phyloP scores from a whole-genome alignment of 2,113 vertebrate genomes.

The Salvelinus alpinus region DNA sequence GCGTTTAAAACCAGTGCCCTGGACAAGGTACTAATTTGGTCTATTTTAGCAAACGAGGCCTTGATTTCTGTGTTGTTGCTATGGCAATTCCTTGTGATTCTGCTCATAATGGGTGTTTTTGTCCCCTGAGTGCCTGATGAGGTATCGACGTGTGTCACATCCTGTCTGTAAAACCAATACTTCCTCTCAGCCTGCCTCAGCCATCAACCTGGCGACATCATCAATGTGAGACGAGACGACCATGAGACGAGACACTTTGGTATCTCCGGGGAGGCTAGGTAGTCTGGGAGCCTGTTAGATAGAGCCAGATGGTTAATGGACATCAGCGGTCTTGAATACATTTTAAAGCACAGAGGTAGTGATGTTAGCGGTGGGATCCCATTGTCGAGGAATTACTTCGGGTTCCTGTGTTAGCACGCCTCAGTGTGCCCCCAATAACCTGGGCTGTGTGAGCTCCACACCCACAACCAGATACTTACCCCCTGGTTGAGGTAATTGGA shows the following conservation, averaged over 20 bases:
- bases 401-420: slow-evolving; percentile 37
- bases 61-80: slow-evolving; percentile 27
- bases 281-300: slow-evolving; percentile 16
- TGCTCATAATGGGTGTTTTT: slow-evolving; percentile 28
- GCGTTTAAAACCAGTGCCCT: background rate
- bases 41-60: background rate
- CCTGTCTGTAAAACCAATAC: slow-evolving; percentile 14
- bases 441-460: slow-evolving; percentile 41
- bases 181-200: slow-evolving; percentile 8
- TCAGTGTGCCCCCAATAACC: slow-evolving; percentile 49
- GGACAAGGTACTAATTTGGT: slow-evolving; percentile 1
- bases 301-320: slow-evolving; percentile 50
- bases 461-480: slow-evolving; percentile 42
- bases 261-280: background rate
- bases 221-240: slow-evolving; percentile 20
- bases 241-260: slow-evolving; percentile 22
- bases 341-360: slow-evolving; percentile 53
- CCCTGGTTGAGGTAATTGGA: slow-evolving; percentile 56
- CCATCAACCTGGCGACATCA: slow-evolving; percentile 14
- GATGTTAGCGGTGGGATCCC: slow-evolving; percentile 25
- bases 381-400: slow-evolving; percentile 50
- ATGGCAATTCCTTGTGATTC: slow-evolving; percentile 22
- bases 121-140: slow-evolving; percentile 11
- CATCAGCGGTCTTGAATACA: slow-evolving; percentile 55
- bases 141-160: slow-evolving; percentile 2